Conservation (phyloP, 2,797 vertebrate species). For the Holocentrus rufus region DNA sequence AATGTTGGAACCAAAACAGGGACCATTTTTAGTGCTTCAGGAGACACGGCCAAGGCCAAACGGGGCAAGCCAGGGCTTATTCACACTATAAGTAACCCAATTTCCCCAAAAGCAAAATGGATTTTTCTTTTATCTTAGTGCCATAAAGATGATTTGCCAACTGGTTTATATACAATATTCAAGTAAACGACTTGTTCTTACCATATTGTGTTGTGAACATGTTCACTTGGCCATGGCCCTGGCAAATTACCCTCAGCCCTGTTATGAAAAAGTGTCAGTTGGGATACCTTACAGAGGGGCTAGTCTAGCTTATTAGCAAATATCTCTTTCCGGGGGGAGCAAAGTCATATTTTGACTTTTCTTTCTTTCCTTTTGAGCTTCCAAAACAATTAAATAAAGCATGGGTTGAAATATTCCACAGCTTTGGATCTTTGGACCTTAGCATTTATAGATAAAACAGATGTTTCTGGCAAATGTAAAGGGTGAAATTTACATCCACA, state of each 20-base stretch:
- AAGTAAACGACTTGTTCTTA: slow-evolving; percentile 66
- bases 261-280: slow-evolving; percentile 65
- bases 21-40: slow-evolving; percentile 60
- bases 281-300: slow-evolving; percentile 55
- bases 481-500: slow-evolving; percentile 80
- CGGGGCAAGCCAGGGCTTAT: slow-evolving; percentile 62
- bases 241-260: slow-evolving; percentile 49
- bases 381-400: slow-evolving; percentile 79
- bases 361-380: slow-evolving; percentile 69
- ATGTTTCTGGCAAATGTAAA: slow-evolving; percentile 78
- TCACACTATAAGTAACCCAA: slow-evolving; percentile 68
- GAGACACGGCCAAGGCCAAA: slow-evolving; percentile 59
- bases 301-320: slow-evolving; percentile 64
- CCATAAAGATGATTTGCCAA: slow-evolving; percentile 64
- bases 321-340: slow-evolving; percentile 53
- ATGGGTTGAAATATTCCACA: slow-evolving; percentile 76
- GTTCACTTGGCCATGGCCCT: slow-evolving; percentile 50
- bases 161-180: slow-evolving; percentile 66
- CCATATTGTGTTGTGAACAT: slow-evolving; percentile 67
- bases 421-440: slow-evolving; percentile 66
- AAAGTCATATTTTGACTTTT: slow-evolving; percentile 66
- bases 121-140: slow-evolving; percentile 58
- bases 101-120: slow-evolving; percentile 58
- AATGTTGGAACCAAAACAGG: slow-evolving; percentile 68
- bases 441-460: slow-evolving; percentile 82